phyloP scores from a whole-genome alignment of 2,888 invertebrate species.

The Dromius quadrimaculatus region DNA sequence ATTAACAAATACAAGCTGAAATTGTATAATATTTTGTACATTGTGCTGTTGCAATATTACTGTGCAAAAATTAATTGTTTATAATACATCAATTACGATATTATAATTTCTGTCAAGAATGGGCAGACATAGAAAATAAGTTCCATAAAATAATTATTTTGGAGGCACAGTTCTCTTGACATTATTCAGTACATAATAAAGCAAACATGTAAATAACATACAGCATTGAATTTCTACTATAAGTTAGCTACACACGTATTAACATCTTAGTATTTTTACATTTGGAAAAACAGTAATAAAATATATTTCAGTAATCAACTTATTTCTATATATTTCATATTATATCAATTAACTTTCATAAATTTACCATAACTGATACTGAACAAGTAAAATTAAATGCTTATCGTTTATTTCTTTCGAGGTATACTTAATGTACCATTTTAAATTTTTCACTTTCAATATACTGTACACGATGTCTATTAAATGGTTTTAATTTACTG shows the following conservation, averaged over 20 bases:
- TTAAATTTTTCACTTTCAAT: too few relatives aligned
- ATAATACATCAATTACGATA: constrained; percentile 1
- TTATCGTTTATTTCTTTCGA: too few relatives aligned
- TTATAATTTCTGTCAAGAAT: neutral
- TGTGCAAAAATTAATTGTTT: neutral
- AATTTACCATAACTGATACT: neutral
- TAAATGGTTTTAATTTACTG: too few relatives aligned
- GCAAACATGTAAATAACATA: constrained; percentile 32
- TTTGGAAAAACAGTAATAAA: constrained; percentile 29
- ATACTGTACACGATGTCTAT: too few relatives aligned
- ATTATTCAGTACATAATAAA: constrained; percentile 8
- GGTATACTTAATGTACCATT: constrained; percentile 31
- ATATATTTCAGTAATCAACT: constrained; percentile 35
- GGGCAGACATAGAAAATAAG: neutral
- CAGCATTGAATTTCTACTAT: constrained; percentile 14
- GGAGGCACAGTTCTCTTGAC: constrained; percentile 27
- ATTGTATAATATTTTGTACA: constrained; percentile 14
- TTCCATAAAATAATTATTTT: neutral
- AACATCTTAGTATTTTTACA: constrained; percentile 11
- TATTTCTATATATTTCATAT: constrained; percentile 21
- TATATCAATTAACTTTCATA: constrained; percentile 17
- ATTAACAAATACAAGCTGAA: neutral
- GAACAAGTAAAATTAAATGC: constrained; percentile 2
- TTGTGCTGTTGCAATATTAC: constrained; percentile 12
- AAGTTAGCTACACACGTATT: constrained; percentile 22